These are phyloP conservation scores for Entomyzon cyanotis DNA, from an alignment of 2,113 vertebrate genomes.

Conservation along the genomic window DNA sequence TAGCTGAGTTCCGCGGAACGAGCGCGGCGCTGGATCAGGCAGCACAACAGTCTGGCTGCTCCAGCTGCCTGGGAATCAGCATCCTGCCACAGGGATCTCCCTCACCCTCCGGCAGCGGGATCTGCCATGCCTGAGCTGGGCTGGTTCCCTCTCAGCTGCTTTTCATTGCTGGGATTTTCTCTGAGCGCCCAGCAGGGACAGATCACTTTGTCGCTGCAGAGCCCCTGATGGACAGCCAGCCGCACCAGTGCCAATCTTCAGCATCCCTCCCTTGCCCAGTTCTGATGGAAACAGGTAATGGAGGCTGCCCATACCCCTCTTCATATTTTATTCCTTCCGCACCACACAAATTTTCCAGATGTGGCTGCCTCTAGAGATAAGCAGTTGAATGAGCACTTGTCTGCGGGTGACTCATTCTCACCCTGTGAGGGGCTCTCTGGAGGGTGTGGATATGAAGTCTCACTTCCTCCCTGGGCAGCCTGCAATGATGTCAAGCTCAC, in stretches of 20 bases:
- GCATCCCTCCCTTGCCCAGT: background rate
- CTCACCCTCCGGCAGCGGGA: accelerated
- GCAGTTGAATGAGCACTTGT: background rate
- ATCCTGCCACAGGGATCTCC: background rate
- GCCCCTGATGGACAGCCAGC: background rate
- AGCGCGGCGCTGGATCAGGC: background rate
- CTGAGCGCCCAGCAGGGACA: background rate
- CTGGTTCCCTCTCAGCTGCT: background rate
- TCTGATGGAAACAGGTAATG: background rate
- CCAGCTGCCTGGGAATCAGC: conserved; percentile 33
- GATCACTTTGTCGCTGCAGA: background rate
- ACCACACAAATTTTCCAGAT: background rate
- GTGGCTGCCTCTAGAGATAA: background rate
- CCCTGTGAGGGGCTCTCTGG: background rate
- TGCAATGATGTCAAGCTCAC: background rate
- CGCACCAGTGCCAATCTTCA: background rate
- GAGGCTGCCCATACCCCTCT: background rate
- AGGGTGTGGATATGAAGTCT: background rate
- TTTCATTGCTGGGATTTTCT: background rate
- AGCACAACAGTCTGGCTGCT: background rate
- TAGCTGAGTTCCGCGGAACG: background rate
- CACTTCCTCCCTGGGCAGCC: background rate
- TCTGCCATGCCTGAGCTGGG: background rate
- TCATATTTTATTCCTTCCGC: background rate
- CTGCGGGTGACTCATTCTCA: background rate